A percentile compares a stretch with the other conserved stretches of the same genome.
These are phyloP conservation scores for Scelioninae gen. 2 DNA, from an alignment of 2,888 invertebrate species.

Conservation along the genomic window DNA sequence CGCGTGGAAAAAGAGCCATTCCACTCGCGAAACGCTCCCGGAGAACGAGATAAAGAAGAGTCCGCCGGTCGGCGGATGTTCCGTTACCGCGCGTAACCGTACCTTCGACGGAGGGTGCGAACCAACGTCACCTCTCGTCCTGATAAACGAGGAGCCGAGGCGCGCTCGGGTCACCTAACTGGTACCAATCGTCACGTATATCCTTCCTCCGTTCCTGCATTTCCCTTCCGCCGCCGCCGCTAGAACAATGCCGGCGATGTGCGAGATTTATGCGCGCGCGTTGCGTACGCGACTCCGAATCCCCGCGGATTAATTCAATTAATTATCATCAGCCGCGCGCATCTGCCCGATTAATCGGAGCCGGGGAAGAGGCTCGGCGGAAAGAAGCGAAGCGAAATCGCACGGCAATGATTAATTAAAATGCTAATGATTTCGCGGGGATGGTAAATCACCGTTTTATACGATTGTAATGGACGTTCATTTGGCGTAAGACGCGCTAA, in stretches of 20 bases:
- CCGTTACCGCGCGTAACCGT: constrained; percentile 69
- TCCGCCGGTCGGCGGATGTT: constrained; percentile 62
- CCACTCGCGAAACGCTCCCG: too few species aligned
- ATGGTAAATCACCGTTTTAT: too few species aligned
- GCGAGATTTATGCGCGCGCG: constrained; percentile 25
- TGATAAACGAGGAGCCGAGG: constrained; percentile 62
- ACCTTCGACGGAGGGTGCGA: constrained; percentile 70
- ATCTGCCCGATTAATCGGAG: constrained; percentile 31
- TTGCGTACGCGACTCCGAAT: constrained; percentile 4
- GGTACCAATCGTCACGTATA: constrained; percentile 57
- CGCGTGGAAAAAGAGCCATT: too few species aligned
- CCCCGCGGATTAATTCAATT: constrained; percentile 35
- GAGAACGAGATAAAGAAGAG: too few species aligned
- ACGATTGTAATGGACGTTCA: neutral
- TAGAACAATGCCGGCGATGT: constrained; percentile 22
- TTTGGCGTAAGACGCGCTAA: constrained; percentile 2
- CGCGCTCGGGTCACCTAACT: constrained; percentile 67
- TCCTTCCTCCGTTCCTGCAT: constrained; percentile 60
- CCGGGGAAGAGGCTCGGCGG: too few species aligned
- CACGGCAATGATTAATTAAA: too few species aligned
- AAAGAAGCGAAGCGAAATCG: too few species aligned
- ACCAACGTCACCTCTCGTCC: constrained; percentile 70
- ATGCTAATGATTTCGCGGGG: too few species aligned
- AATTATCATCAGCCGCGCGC: constrained; percentile 37
- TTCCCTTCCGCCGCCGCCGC: constrained; percentile 59